These are phyloP conservation scores for Enteromius trimaculatus DNA, from an alignment of 2,797 vertebrate genomes.

Conservation along the genomic window DNA sequence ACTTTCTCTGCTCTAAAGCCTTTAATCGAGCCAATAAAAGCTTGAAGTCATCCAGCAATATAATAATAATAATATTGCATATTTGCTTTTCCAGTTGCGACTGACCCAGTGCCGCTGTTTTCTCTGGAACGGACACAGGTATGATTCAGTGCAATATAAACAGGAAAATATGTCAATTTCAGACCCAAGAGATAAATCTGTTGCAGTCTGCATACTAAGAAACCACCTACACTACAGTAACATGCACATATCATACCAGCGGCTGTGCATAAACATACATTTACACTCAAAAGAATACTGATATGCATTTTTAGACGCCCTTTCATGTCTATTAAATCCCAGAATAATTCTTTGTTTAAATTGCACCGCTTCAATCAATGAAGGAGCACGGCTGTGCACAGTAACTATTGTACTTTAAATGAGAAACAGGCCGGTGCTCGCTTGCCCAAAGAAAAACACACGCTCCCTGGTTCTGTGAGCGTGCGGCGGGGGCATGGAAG, in stretches of 20 bases:
- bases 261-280: not conserved
- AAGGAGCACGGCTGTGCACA: conserved; percentile 40
- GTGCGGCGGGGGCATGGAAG: conserved; percentile 52
- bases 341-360: conserved; percentile 36
- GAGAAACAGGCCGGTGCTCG: conserved; percentile 68
- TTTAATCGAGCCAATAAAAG: conserved; percentile 39
- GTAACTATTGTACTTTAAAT: conserved; percentile 65
- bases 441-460: conserved; percentile 55
- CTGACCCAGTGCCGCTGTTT: conserved; percentile 52
- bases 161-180: conserved; percentile 57
- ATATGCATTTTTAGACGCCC: not conserved
- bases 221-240: conserved; percentile 16
- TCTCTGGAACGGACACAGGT: conserved; percentile 48
- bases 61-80: conserved; percentile 50
- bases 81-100: conserved; percentile 58
- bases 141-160: conserved; percentile 57
- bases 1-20: conserved; percentile 46
- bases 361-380: conserved; percentile 57
- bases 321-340: conserved; percentile 16
- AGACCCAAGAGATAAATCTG: conserved; percentile 59
- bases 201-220: conserved; percentile 53
- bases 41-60: conserved; percentile 45
- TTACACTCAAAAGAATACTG: not conserved
- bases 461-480: conserved; percentile 58
- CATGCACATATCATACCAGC: no score